Evolutionary conservation across 2,888 invertebrate genomes (phyloP).

Genomic region (Microctonus hyperodae): DNA sequence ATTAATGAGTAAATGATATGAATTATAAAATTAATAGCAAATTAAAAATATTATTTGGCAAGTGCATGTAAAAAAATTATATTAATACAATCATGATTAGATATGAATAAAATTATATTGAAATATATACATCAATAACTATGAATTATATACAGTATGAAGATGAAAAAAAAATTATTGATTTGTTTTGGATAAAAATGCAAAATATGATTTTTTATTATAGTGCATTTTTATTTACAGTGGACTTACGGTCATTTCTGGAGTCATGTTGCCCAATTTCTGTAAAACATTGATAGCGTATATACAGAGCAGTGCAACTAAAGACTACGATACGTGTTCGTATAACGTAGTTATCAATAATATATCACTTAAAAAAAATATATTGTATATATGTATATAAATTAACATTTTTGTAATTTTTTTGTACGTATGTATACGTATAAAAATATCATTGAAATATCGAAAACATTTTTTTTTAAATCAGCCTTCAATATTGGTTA

Average conservation of each 20-base stretch:
- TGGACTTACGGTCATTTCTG: conserved; percentile 64
- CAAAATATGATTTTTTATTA: conserved; percentile 25
- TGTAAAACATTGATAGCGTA: conserved; percentile 62
- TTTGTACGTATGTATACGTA: conserved; percentile 4
- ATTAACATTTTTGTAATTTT: background rate
- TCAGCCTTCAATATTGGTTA: conserved; percentile 8
- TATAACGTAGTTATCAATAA: conserved; percentile 20
- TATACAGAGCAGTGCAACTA: conserved; percentile 61
- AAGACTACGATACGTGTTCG: conserved; percentile 23
- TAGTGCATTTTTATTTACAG: conserved; percentile 58
- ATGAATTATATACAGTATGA: conserved; percentile 2
- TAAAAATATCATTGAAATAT: conserved; percentile 1
- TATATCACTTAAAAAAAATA: background rate
- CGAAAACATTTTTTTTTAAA: conserved; percentile 1
- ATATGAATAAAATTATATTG: background rate
- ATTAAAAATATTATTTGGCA: conserved; percentile 23
- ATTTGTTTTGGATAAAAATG: background rate
- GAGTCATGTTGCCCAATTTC: conserved; percentile 64
- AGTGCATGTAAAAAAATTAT: background rate
- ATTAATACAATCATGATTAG: background rate
- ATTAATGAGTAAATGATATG: background rate
- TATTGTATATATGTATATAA: background rate
- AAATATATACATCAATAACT: conserved; percentile 26
- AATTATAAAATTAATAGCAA: conserved; percentile 16
- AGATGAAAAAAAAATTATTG: background rate